Evolutionary conservation across 1,140 invertebrate species (phyloP), one percentile per base, ranked within the genome.

Genomic region (Orius insidiosus): DNA sequence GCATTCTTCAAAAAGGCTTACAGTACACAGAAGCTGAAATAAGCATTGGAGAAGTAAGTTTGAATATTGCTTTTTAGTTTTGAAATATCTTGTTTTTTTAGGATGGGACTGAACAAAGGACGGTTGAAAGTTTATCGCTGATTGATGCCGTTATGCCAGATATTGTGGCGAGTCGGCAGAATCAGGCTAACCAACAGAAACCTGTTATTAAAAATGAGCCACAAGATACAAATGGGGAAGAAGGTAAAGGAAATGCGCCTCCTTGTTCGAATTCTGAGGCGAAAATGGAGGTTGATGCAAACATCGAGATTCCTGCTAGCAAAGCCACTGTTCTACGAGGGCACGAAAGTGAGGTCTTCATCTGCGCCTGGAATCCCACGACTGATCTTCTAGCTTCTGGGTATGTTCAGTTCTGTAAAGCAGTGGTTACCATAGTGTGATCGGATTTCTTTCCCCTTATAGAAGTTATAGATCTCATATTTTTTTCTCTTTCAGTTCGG

Each of bases 61-160:
- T 15, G 2, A 3, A 6, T 13, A 40, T 15, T 13, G 16, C 16
- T 40, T 40, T 36, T 36, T 36, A 10, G 35, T 15, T 15, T 36
- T 36, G 9, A 36, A n/a, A n/a, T n/a, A n/a, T n/a, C n/a, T n/a
- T 36, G 35, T 53, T 45, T 41, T 55, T 52, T 9, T 57, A 83
- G 75, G 76, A 79, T 69, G 76, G 80, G 4, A 76, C 77, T 3
- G 88, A 93, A 61, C 78, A 90, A 54, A 70, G 89, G 45, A 72
- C 86, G 47, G 84, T 92, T 8, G 94, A 98, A 59, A 85, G 85
- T 42, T 64, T 96, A n/a, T 93, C 89, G 39, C 68, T 97, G 19
- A 96, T 97, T 52, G 94, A 98, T 70, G 93, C 94, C 16, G 93
- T 97, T 1, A 94, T 96, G 79, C 93, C 93, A 2, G 92, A 96